Evolutionary conservation across 1,140 invertebrate genomes (phyloP).

Genomic region (Bactericera cockerelli): DNA sequence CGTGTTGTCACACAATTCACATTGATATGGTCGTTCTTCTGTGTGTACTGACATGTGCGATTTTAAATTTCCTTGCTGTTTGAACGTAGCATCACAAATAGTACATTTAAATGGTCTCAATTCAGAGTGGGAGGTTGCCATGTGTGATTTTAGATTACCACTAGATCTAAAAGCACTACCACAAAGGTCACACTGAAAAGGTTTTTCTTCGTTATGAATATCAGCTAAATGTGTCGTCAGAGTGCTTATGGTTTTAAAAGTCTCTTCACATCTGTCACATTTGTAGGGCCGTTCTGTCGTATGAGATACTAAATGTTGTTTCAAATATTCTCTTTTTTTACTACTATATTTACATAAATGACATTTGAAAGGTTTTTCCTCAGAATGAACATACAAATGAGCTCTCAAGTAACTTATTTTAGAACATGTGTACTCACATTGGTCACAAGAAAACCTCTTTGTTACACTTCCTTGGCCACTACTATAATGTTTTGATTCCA

Average conservation of each 20-base stretch:
- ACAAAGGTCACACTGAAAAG: slow-evolving; percentile 1
- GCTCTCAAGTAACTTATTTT: slow-evolving; percentile 2
- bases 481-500: background rate
- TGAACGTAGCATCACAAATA: slow-evolving; percentile 12
- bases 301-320: slow-evolving; percentile 33
- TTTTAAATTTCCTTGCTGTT: slow-evolving; percentile 13
- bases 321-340: slow-evolving; percentile 10
- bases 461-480: background rate
- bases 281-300: slow-evolving; percentile 40
- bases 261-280: background rate
- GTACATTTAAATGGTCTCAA: slow-evolving; percentile 14
- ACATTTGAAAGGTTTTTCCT: slow-evolving; percentile 15
- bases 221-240: background rate
- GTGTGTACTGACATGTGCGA: slow-evolving; percentile 8
- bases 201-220: slow-evolving; percentile 1
- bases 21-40: slow-evolving; percentile 26
- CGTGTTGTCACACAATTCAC: slow-evolving; percentile 46
- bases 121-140: slow-evolving; percentile 10
- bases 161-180: background rate
- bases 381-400: slow-evolving; percentile 9
- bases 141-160: slow-evolving; percentile 7
- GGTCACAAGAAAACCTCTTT: background rate
- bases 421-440: slow-evolving; percentile 3
- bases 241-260: background rate
- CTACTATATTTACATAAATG: slow-evolving; percentile 11